A percentile compares a stretch with the other conserved stretches of the same genome.
Evolutionary conservation across 2,888 invertebrate genomes (phyloP).

Genomic region (Rugalucina vietnamica): DNA sequence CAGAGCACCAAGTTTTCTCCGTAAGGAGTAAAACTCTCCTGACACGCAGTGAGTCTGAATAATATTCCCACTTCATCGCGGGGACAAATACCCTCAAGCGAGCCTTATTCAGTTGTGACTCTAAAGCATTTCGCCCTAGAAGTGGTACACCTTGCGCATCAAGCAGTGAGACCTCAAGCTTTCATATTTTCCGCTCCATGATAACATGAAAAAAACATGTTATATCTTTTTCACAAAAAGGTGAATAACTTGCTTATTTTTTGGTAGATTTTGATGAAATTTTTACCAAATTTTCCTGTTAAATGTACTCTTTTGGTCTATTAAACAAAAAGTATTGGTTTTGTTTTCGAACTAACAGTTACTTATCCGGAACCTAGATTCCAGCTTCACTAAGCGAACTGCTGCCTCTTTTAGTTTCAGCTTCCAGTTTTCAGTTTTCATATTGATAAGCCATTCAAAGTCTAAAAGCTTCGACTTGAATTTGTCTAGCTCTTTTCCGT

Average conservation of each 20-base stretch:
- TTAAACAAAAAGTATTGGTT: too few relatives aligned
- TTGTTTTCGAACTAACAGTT: too few relatives aligned
- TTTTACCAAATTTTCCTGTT: too few relatives aligned
- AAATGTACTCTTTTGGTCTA: too few relatives aligned
- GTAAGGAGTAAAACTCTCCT: neutral
- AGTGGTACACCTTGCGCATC: constrained; percentile 9
- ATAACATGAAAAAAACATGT: too few relatives aligned
- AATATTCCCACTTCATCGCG: neutral
- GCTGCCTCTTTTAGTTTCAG: neutral
- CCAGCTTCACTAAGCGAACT: neutral
- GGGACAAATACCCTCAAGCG: neutral
- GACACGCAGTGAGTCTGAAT: neutral
- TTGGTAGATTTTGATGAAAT: too few relatives aligned
- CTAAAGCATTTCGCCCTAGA: neutral
- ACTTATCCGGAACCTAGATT: neutral
- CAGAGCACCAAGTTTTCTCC: neutral
- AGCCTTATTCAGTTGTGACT: constrained; percentile 7
- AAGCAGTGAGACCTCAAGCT: constrained; percentile 5
- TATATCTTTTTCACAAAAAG: too few relatives aligned
- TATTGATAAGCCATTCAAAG: neutral
- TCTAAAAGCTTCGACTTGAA: neutral
- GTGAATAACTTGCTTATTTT: too few relatives aligned
- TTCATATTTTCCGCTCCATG: too few relatives aligned
- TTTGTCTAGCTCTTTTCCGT: neutral
- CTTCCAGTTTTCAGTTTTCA: constrained; percentile 1